Conservation (phyloP, 2,113 vertebrate species). For the Nycticebus coucang region DNA sequence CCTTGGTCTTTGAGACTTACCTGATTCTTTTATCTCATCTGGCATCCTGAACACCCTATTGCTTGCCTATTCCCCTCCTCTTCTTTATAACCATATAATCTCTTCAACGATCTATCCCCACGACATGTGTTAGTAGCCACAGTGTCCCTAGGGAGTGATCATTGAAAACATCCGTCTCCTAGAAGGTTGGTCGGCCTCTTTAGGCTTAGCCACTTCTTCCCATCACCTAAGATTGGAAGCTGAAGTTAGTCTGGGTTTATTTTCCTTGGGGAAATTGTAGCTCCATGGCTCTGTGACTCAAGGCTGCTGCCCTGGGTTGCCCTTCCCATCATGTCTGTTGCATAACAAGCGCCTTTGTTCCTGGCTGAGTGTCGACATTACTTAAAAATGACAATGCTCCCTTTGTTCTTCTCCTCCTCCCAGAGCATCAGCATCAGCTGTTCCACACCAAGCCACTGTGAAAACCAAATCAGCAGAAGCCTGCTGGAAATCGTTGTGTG, state of each 20-base stretch:
- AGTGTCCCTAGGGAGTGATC: background rate
- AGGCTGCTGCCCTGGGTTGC: constrained; percentile 17
- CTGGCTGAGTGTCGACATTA: background rate
- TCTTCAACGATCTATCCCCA: too few species aligned
- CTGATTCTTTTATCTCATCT: background rate
- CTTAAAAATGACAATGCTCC: constrained; percentile 20
- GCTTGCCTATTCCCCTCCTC: background rate
- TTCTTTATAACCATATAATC: background rate
- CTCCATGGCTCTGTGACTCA: background rate
- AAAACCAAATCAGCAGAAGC: constrained; percentile 26
- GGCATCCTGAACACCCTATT: background rate
- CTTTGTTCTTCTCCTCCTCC: constrained; percentile 42
- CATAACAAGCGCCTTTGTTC: constrained; percentile 48
- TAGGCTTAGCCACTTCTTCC: background rate
- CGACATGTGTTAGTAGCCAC: background rate
- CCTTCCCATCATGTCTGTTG: constrained; percentile 25
- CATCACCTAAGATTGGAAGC: background rate
- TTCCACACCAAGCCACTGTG: background rate
- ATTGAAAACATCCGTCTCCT: background rate
- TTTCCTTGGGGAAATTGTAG: background rate
- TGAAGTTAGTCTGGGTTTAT: background rate
- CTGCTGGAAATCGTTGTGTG: background rate
- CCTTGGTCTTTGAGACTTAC: background rate
- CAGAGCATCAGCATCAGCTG: accelerated
- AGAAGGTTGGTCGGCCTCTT: background rate